Percentiles rank a stretch among this genome's conserved stretches.
phyloP scores from a whole-genome alignment of 1,140 invertebrate genomes.

The Drosophila rufa region DNA sequence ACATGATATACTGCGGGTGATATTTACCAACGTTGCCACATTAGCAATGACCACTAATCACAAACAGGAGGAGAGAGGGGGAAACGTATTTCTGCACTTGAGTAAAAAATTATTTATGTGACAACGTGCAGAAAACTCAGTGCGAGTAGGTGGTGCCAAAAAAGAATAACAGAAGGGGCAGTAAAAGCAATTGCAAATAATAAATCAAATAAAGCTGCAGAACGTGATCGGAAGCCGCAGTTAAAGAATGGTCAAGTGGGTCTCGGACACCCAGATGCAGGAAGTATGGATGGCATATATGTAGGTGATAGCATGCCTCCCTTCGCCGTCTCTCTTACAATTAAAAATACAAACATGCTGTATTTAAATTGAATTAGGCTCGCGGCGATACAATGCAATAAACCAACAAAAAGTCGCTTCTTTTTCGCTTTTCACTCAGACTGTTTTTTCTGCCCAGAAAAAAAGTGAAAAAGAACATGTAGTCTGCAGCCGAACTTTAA shows the following conservation, averaged over 20 bases:
- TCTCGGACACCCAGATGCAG: slow-evolving; percentile 19
- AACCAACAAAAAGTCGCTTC: not conserved
- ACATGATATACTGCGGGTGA: slow-evolving; percentile 64
- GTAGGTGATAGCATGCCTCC: not conserved
- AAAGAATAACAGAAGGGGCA: slow-evolving; percentile 3
- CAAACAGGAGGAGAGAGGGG: slow-evolving; percentile 2
- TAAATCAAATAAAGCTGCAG: slow-evolving; percentile 73
- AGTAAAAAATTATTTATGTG: slow-evolving; percentile 63
- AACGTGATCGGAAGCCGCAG: slow-evolving; percentile 70
- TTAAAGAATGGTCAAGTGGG: slow-evolving; percentile 48
- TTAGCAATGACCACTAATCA: slow-evolving; percentile 72
- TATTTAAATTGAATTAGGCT: slow-evolving; percentile 50
- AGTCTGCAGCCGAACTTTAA: not conserved
- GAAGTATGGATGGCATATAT: slow-evolving; percentile 21
- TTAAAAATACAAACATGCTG: slow-evolving; percentile 38
- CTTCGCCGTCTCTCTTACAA: slow-evolving; percentile 5
- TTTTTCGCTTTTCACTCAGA: slow-evolving; percentile 5
- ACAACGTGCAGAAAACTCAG: slow-evolving; percentile 61
- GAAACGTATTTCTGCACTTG: slow-evolving; percentile 30
- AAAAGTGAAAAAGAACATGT: not conserved
- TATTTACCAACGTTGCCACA: slow-evolving; percentile 62
- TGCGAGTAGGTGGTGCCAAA: not conserved
- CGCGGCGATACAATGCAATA: slow-evolving; percentile 3
- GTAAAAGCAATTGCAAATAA: slow-evolving; percentile 54
- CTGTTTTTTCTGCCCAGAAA: not conserved